Percentiles rank a stretch among this genome's conserved stretches.
phyloP scores from a whole-genome alignment of 1,140 invertebrate genomes.

The Atta colombica region DNA sequence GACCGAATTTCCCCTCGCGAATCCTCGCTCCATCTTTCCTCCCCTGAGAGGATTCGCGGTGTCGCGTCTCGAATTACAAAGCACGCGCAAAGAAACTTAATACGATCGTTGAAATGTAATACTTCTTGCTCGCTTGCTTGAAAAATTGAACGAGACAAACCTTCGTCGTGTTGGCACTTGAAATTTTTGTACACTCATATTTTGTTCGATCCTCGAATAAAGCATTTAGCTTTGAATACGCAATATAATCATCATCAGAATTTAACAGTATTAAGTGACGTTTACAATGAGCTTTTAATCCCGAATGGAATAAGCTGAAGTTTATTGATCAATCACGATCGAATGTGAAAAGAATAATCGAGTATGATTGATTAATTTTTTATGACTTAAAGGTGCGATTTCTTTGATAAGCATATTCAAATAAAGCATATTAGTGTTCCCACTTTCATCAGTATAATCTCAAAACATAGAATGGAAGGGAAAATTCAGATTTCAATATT shows the following conservation, averaged over 20 bases:
- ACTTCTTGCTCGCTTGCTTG: conserved; percentile 9
- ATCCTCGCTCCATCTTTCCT: conserved; percentile 1
- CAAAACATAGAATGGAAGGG: no score
- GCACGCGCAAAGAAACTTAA: conserved; percentile 69
- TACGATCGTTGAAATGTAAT: conserved; percentile 62
- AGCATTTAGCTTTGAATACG: not conserved
- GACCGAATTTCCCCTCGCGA: not conserved
- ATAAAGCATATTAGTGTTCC: no score
- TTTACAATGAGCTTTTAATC: no score
- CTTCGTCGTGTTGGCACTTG: conserved; percentile 10
- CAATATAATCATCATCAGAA: not conserved
- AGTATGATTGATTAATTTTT: no score
- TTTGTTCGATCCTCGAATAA: not conserved
- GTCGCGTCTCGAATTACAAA: conserved; percentile 78
- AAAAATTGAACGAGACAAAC: conserved; percentile 2
- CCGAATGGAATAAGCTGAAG: no score
- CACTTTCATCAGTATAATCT: no score
- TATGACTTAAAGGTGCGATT: no score
- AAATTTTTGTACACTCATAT: not conserved
- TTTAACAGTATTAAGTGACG: not conserved
- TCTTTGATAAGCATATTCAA: no score
- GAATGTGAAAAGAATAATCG: no score
- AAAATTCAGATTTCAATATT: no score
- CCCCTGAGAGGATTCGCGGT: conserved; percentile 56
- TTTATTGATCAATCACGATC: no score